Percentiles rank a stretch among this genome's conserved stretches.
These are phyloP conservation scores for Fabriciana adippe DNA, from an alignment of 2,888 invertebrate genomes.

Conservation along the genomic window DNA sequence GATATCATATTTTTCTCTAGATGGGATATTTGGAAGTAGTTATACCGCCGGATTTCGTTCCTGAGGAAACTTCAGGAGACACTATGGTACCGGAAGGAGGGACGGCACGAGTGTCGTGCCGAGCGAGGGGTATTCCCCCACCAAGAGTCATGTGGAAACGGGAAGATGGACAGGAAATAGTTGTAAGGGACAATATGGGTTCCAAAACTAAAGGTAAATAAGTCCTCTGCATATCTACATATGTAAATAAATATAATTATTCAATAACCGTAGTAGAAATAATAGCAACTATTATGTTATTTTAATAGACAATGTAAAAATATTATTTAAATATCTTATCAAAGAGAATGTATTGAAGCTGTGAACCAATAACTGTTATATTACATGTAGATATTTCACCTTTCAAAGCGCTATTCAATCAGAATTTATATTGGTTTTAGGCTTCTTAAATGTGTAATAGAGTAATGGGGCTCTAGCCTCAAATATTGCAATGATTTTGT, in stretches of 20 bases:
- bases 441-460: not conserved
- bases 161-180: conserved; percentile 88
- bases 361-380: too few relatives aligned
- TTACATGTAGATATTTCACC: too few relatives aligned
- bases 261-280: too few relatives aligned
- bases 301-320: too few relatives aligned
- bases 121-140: conserved; percentile 87
- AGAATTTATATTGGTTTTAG: too few relatives aligned
- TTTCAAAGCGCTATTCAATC: too few relatives aligned
- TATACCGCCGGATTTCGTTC: conserved; percentile 91
- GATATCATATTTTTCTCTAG: conserved; percentile 63
- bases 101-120: conserved; percentile 82
- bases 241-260: not conserved
- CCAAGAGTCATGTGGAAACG: conserved; percentile 89
- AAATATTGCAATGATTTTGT: not conserved
- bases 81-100: conserved; percentile 91
- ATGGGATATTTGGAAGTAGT: conserved; percentile 90
- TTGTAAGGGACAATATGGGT: conserved; percentile 85
- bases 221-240: conserved; percentile 1
- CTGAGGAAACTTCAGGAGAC: conserved; percentile 90
- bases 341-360: too few relatives aligned
- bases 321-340: too few relatives aligned
- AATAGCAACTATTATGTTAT: too few relatives aligned
- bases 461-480: not conserved
- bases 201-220: conserved; percentile 80